Evolutionary conservation across 1,140 invertebrate genomes (phyloP).

Genomic region (Scaptomyza graminum): DNA sequence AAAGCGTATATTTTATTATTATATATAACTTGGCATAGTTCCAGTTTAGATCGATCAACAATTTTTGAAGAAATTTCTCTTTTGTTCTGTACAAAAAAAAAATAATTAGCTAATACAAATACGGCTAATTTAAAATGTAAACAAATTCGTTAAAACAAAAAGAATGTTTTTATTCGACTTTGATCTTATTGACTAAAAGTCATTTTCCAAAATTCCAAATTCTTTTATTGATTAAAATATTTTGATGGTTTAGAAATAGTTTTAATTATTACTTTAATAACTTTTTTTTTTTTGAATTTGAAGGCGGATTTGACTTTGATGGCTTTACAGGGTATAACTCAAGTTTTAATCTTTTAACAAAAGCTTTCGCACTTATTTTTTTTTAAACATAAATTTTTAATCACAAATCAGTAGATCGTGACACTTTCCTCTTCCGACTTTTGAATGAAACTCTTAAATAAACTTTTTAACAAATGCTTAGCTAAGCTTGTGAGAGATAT

Average conservation of each 20-base stretch:
- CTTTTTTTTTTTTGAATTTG: too few relatives aligned
- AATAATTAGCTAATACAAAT: too few relatives aligned
- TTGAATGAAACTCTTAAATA: neutral
- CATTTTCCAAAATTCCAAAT: too few relatives aligned
- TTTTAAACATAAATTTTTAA: constrained; percentile 10
- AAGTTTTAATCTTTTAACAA: too few relatives aligned
- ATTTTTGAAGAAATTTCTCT: neutral
- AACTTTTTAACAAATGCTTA: neutral
- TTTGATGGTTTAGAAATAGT: too few relatives aligned
- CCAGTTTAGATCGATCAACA: constrained; percentile 22
- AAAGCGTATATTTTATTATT: neutral
- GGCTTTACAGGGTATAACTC: neutral
- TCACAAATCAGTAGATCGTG: constrained; percentile 25
- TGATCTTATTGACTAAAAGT: too few relatives aligned
- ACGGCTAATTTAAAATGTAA: too few relatives aligned
- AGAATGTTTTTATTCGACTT: too few relatives aligned
- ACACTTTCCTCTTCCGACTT: constrained; percentile 25
- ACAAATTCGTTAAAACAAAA: too few relatives aligned
- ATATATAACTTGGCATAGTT: constrained; percentile 26
- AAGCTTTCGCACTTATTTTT: neutral
- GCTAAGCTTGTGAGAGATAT: neutral
- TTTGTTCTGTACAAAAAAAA: too few relatives aligned
- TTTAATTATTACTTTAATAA: too few relatives aligned
- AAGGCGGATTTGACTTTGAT: neutral
- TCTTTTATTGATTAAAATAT: too few relatives aligned